Evolutionary conservation across 30 jellyfish, hydroid and myxozoan genomes (phyloP).

Genomic region (Euphysa ruthae): DNA sequence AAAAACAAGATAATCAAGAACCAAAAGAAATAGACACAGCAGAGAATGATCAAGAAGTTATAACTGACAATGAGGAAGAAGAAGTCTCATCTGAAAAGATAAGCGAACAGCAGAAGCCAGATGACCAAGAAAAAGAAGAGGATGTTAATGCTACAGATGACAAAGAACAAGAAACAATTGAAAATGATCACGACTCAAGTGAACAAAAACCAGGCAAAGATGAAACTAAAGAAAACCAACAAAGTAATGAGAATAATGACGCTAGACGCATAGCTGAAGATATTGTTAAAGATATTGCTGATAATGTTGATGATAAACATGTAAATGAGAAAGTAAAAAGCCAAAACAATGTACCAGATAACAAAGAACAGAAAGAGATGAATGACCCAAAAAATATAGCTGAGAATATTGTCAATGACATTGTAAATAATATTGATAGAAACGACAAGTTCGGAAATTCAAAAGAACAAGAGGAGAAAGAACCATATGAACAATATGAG

Average conservation of each 20-base stretch:
- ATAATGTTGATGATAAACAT: neutral
- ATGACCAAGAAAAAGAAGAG: no score
- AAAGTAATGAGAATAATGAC: neutral
- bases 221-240: neutral
- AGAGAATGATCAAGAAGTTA: no score
- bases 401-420: neutral
- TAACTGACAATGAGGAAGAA: no score
- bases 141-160: no score
- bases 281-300: neutral
- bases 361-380: neutral
- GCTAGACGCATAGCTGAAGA: neutral
- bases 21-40: no score
- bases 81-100: no score
- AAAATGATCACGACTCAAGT: neutral
- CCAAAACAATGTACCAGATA: neutral
- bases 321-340: neutral
- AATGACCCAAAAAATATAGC: neutral
- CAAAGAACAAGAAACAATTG: no score
- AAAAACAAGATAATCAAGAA: neutral
- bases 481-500: neutral
- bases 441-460: neutral
- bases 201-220: neutral
- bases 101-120: no score
- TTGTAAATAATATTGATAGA: neutral
- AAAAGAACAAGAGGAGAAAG: constrained; percentile 1